phyloP scores from a whole-genome alignment of 2,797 vertebrate genomes.

The Tragopan temminckii region DNA sequence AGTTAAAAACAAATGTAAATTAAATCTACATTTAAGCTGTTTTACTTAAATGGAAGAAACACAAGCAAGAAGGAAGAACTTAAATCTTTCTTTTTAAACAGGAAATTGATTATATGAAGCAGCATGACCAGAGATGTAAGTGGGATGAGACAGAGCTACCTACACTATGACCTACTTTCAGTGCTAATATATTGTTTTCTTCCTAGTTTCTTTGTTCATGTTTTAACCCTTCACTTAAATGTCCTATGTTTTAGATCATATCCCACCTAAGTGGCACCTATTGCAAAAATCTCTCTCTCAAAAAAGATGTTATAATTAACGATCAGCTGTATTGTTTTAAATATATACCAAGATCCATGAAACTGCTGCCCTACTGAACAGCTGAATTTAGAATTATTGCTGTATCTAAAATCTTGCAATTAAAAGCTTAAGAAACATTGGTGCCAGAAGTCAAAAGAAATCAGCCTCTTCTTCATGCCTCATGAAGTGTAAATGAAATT shows the following conservation, averaged over 20 bases:
- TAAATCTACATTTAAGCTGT: neutral
- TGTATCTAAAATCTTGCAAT: constrained; percentile 11
- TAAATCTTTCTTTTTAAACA: neutral
- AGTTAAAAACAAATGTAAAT: neutral
- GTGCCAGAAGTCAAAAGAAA: constrained; percentile 39
- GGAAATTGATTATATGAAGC: neutral
- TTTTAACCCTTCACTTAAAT: neutral
- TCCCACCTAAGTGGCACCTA: neutral
- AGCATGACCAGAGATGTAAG: neutral
- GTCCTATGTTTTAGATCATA: neutral
- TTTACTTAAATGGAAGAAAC: neutral
- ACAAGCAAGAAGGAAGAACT: neutral
- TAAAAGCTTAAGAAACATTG: constrained; percentile 57
- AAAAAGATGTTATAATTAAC: neutral
- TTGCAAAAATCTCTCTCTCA: neutral
- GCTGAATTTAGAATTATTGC: neutral
- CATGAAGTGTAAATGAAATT: constrained; percentile 34
- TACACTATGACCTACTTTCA: neutral
- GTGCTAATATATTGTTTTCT: neutral
- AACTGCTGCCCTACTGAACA: neutral
- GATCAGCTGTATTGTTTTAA: neutral
- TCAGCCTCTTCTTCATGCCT: constrained; percentile 27
- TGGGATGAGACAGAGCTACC: neutral
- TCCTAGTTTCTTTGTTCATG: neutral
- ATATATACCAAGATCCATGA: neutral